Conservation (phyloP, 2,113 vertebrate species). For the Vombatus ursinus region DNA sequence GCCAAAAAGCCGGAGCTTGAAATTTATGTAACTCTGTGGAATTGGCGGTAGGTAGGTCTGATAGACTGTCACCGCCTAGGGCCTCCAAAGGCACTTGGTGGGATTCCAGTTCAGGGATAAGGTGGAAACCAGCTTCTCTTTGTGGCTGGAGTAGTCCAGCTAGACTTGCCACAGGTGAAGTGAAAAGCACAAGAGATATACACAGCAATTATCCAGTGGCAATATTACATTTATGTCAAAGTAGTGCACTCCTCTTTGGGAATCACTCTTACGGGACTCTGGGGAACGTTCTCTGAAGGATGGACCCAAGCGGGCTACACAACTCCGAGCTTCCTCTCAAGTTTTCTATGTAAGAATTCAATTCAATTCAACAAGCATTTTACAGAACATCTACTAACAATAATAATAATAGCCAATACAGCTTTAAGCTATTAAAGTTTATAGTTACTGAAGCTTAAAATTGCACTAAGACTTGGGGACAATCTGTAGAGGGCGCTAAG, state of each 20-base stretch:
- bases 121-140: slow-evolving; percentile 66
- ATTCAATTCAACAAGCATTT: background rate
- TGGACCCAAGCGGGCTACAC: background rate
- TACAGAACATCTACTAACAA: background rate
- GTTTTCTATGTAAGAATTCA: background rate
- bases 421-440: background rate
- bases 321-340: background rate
- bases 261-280: background rate
- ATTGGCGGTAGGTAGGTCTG: slow-evolving; percentile 72
- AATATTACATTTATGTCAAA: background rate
- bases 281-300: background rate
- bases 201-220: slow-evolving; percentile 49
- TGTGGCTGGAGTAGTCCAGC: slow-evolving; percentile 60
- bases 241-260: background rate
- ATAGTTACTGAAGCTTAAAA: background rate
- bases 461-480: background rate
- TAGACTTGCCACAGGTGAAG: slow-evolving; percentile 82
- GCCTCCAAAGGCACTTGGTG: slow-evolving; percentile 50
- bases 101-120: slow-evolving; percentile 46
- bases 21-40: slow-evolving; percentile 78
- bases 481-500: background rate
- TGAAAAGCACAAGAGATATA: slow-evolving; percentile 74
- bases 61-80: slow-evolving; percentile 75
- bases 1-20: slow-evolving; percentile 59
- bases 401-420: background rate